Evolutionary conservation across 2,113 vertebrate species (phyloP), one percentile per base, ranked within the genome.

Genomic region (Osmerus mordax): DNA sequence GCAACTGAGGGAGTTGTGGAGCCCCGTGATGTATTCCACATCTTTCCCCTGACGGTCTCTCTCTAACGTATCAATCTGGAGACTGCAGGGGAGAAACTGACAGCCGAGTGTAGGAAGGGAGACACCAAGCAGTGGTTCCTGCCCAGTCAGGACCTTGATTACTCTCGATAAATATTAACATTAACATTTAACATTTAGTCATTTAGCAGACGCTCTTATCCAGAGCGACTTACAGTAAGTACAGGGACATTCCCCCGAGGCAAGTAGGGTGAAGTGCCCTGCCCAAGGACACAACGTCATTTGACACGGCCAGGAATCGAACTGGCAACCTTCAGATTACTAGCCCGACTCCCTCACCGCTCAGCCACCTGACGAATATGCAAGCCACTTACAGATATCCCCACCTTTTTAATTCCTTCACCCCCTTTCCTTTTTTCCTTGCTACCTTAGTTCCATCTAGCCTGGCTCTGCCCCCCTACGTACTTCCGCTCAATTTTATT

Each of bases 71-170:
- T 80, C 60, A 32, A 66, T 71, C 52, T 36, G 32, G 32, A 36
- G n/a, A 41, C 62, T 3, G 21, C 6, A 11, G 53, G n/a, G 16
- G 54, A n/a, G 13, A 19, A 52, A 71, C 18, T 53, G 72, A 2
- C 53, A 51, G 74, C 28, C 36, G 59, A 66, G 53, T 69, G 2
- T 36, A 19, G 7, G 56, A 54, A 64, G 65, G 2, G 60, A 65
- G 58, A 53, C 52, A 36, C 14, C 53, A 4, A 6, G 0, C 21
- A 15, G 36, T 1, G 66, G 65, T 73, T 65, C 14, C 66, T 53
- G 54, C 67, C 63, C 51, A 82, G 78, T 82, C 81, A 80, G 76
- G 25, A 73, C 69, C 65, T 81, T 59, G 3, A 81, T 83, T 78
- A 9, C 59, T 21, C 21, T 21, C 21, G 21, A 21, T 21, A 21